Base-by-base conservation (phyloP, 2,113 vertebrate species). In the Pygoscelis antarcticus region DNA sequence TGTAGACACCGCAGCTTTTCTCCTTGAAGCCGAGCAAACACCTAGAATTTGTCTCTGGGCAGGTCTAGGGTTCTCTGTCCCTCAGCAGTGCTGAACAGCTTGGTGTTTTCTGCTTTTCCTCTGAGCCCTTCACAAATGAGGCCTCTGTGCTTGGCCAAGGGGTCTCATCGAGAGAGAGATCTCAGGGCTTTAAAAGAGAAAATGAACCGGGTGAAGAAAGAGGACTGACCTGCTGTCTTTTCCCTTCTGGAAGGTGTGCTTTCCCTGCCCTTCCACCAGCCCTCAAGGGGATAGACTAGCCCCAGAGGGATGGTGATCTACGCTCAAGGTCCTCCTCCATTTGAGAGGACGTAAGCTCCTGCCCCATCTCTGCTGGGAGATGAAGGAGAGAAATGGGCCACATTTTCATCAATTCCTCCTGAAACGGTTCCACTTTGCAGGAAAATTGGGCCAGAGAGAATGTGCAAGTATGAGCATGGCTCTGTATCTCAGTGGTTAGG, bases 1-100 rank as follows among this genome's bases (percentile, higher is more conserved):
- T 57, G 25, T 22, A 87, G 61, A 26, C 44, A 49, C 15, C 1
- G 18, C 26, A 71, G 54, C 52, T 94, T 93, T 91, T 82, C 57
- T 79, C 47, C 74, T 52, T 46, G 57, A 90, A 89, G 49, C 52
- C 51, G 78, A 72, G 55, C n/a, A 89, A 49, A n/a, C 0, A 1
- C 44, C 40, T 91, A 36, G 47, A 75, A 76, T 65, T 87, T 54
- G 81, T 84, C 70, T 94, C 72, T 87, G 82, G 87, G 52, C 93
- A 90, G 58, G 49, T 93, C 66, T 57, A 10, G 34, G 38, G 66
- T 36, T 83, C 27, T 60, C 64, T 87, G 13, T 64, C 68, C 68
- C 60, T 83, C 38, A 76, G 54, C 57, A 92, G 36, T 29, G 42
- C 36, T 88, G 83, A 88, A 66, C 34, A 77, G 60, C 34, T 74